Conservation (phyloP, 2,797 vertebrate genomes). For the Dallia pectoralis region DNA sequence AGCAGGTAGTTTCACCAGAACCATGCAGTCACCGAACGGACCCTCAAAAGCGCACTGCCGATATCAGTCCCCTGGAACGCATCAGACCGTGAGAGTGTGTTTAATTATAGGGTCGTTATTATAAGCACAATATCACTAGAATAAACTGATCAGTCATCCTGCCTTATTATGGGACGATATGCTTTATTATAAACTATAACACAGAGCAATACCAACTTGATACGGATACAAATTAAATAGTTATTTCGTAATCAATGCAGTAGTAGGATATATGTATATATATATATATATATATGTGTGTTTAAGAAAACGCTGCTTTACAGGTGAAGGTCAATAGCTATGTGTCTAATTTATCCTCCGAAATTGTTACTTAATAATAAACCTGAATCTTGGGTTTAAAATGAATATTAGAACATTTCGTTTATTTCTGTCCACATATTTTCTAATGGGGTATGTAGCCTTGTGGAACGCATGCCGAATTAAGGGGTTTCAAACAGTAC, state of each 20-base stretch:
- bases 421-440: not conserved
- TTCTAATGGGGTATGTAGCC: too few species aligned
- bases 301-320: not conserved
- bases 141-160: not conserved
- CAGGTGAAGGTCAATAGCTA: not conserved
- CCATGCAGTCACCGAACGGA: not conserved
- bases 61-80: not conserved
- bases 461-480: not conserved
- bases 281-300: too few species aligned
- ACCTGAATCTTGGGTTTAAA: not conserved
- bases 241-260: not conserved
- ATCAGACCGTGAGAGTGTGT: not conserved
- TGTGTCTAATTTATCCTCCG: not conserved
- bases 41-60: constrained; percentile 5
- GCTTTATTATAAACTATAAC: not conserved
- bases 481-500: not conserved
- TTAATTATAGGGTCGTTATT: not conserved
- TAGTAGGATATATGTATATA: too few species aligned
- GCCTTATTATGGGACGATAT: not conserved
- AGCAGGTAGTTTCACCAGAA: not conserved
- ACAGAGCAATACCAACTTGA: not conserved
- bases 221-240: not conserved
- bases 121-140: not conserved
- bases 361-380: not conserved
- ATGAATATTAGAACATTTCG: not conserved